phyloP scores from a whole-genome alignment of 2,888 invertebrate species.

The Tiphia femorata region DNA sequence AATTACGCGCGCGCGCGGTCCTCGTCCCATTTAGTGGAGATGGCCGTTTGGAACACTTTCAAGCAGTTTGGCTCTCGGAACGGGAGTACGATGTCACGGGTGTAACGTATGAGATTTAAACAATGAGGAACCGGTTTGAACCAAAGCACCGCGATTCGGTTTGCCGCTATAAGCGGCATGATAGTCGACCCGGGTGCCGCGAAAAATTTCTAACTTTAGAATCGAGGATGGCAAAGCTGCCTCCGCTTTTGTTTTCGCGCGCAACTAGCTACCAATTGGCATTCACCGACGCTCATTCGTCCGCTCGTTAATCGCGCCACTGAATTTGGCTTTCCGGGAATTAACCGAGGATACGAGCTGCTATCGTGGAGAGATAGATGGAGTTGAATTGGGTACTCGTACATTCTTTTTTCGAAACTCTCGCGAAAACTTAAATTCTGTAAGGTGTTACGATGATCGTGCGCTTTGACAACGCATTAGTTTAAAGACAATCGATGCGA shows the following conservation, averaged over 20 bases:
- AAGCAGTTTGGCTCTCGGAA: conserved; percentile 33
- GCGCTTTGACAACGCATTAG: too few species aligned
- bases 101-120: conserved; percentile 19
- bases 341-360: too few species aligned
- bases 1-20: conserved; percentile 24
- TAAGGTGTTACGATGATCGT: too few species aligned
- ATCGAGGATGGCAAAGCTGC: neutral
- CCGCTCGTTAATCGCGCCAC: too few species aligned
- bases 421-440: too few species aligned
- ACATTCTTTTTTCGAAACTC: too few species aligned
- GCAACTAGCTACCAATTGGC: too few species aligned
- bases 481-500: too few species aligned
- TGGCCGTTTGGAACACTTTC: conserved; percentile 36
- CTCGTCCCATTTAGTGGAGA: conserved; percentile 30
- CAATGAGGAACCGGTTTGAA: conserved; percentile 34
- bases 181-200: conserved; percentile 8
- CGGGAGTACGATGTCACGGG: conserved; percentile 31
- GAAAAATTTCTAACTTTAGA: conserved; percentile 16
- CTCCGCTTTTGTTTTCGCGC: neutral
- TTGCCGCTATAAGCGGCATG: conserved; percentile 14
- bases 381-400: too few species aligned
- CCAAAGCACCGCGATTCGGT: conserved; percentile 13
- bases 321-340: too few species aligned
- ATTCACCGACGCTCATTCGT: too few species aligned
- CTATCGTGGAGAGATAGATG: too few species aligned